A percentile compares a stretch with the other conserved stretches of the same genome.
Evolutionary conservation across 2,797 vertebrate species (phyloP).

Genomic region (Calcarius lapponicus): DNA sequence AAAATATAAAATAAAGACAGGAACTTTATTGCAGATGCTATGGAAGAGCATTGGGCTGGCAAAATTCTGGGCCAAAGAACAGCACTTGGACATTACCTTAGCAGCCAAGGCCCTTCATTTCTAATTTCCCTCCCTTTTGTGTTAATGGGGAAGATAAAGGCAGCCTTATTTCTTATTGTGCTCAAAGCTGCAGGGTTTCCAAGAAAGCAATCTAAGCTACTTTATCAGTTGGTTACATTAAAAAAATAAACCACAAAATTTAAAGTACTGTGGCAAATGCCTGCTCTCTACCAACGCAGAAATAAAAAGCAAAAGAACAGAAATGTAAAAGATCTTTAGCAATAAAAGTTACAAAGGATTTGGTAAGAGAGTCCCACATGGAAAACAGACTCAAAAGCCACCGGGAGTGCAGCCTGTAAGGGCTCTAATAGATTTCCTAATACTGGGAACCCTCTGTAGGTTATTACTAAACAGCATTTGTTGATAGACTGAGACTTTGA

Average conservation of each 20-base stretch:
- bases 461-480: constrained; percentile 50
- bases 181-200: not conserved
- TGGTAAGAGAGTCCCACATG: not conserved
- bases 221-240: not conserved
- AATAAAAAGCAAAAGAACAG: not conserved
- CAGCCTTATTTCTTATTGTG: not conserved
- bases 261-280: constrained; percentile 8
- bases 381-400: not conserved
- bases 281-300: not conserved
- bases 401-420: not conserved
- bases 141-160: not conserved
- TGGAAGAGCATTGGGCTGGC: constrained; percentile 22
- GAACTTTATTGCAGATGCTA: constrained; percentile 39
- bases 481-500: constrained; percentile 56
- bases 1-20: constrained; percentile 40
- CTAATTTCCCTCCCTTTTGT: not conserved
- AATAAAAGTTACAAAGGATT: not conserved
- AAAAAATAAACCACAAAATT: not conserved
- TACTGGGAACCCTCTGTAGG: constrained; percentile 48
- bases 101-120: not conserved
- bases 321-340: not conserved
- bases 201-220: not conserved
- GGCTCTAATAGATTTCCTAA: constrained; percentile 7
- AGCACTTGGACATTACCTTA: not conserved
- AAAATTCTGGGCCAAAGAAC: constrained; percentile 18